Conservation (phyloP, 2,113 vertebrate species). For the Steatornis caripensis region DNA sequence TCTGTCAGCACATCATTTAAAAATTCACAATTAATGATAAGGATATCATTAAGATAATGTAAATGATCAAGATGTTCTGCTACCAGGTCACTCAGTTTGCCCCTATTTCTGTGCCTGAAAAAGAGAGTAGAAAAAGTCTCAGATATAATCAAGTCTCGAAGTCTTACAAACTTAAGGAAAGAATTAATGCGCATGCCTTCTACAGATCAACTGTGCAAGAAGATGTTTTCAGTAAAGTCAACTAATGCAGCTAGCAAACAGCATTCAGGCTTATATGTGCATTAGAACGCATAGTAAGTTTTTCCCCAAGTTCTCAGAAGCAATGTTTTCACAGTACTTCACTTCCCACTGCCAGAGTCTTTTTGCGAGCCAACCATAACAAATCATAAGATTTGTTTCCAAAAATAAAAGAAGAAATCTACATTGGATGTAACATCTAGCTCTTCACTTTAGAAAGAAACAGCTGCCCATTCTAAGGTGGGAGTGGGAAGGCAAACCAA, state of each 20-base stretch:
- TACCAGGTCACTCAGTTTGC: slow-evolving; percentile 94
- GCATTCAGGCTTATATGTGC: not conserved
- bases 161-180: not conserved
- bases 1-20: slow-evolving; percentile 97
- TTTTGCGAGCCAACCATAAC: not conserved
- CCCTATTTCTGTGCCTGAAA: slow-evolving; percentile 91
- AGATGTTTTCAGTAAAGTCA: not conserved
- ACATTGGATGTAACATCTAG: not conserved
- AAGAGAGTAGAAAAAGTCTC: not conserved
- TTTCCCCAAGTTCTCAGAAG: not conserved
- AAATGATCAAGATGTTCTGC: slow-evolving; percentile 97
- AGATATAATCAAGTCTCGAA: not conserved
- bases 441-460: not conserved
- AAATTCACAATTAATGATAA: slow-evolving; percentile 98
- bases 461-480: rapidly evolving
- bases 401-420: not conserved
- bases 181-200: not conserved
- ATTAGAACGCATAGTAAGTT: not conserved
- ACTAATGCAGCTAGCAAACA: not conserved
- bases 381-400: not conserved
- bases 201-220: not conserved
- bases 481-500: not conserved
- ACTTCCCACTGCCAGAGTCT: not conserved
- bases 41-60: slow-evolving; percentile 98
- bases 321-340: not conserved